Evolutionary conservation across 2,888 invertebrate species (phyloP), one percentile per base, ranked within the genome.

Genomic region (Chydorus sphaericus): DNA sequence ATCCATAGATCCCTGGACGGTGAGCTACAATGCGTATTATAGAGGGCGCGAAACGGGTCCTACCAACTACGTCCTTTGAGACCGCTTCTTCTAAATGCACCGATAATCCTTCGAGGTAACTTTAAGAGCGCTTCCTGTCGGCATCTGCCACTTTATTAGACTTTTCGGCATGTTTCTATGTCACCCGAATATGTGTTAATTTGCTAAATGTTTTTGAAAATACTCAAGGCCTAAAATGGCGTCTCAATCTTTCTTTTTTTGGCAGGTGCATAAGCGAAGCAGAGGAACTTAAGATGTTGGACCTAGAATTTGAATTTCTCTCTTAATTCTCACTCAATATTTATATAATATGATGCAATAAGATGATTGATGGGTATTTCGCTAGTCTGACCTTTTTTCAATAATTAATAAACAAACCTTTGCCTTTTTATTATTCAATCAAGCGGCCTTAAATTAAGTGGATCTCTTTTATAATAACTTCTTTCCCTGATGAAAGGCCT

Each of bases 11-110:
- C 55, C 55, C 31, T 55, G 55, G 55, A 48, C 55, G 48, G 52
- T 36, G 23, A 55, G 55, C 33, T 55, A 55, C 49, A 55, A 55
- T 28, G 55, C 49, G n/a, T 55, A 49, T 8, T 55, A 55, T 28
- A 30, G 55, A 8, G 33, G 49, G 4, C 30, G 55, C 18, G 55
- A 55, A 33, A 49, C 55, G 36, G 55, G 55, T 33, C 20, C 55
- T 33, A 55, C 48, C 5, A 55, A 55, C 48, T 55, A 55, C 33
- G 55, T 48, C 29, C 48, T 55, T 6, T 55, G 37, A 30, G 18
- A 18, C 7, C 44, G 8, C 26, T 20, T 26, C 14, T 6, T 52
- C 8, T 10, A 26, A 26, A 7, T 16, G 20, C 31, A 52, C 33
- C 16, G 33, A 10, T 39, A 39, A 18, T 39, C 16, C 20, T 23